These are phyloP conservation scores for Rhadina sibilatrix DNA, from an alignment of 2,113 vertebrate genomes.

Conservation along the genomic window DNA sequence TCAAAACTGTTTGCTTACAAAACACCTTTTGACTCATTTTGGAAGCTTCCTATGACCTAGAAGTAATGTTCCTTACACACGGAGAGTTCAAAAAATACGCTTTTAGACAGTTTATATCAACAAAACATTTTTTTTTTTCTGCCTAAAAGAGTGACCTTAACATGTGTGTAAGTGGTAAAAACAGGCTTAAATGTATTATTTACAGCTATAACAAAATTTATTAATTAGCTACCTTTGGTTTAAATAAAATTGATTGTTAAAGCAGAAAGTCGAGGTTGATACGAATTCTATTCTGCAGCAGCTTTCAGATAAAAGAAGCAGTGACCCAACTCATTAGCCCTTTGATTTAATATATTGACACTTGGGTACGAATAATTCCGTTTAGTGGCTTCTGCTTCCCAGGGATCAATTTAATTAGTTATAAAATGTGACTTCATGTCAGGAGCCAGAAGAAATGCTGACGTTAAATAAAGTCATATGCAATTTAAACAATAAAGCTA, in stretches of 20 bases:
- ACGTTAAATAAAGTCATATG: conserved; percentile 94
- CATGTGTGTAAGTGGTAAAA: conserved; percentile 25
- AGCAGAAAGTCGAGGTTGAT: conserved; percentile 73
- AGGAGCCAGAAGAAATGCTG: conserved; percentile 95
- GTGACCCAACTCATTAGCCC: conserved; percentile 98
- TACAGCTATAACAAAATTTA: conserved; percentile 69
- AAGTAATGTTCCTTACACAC: background rate
- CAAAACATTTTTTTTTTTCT: conserved; percentile 54
- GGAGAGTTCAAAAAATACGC: background rate
- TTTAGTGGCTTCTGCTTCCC: conserved; percentile 92
- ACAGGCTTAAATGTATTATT: conserved; percentile 62
- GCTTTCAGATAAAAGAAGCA: conserved; percentile 93
- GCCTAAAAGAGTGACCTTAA: background rate
- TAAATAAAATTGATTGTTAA: conserved; percentile 79
- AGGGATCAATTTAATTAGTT: conserved; percentile 99
- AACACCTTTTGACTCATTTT: conserved; percentile 68
- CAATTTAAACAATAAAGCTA: conserved; percentile 97
- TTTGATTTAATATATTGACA: conserved; percentile 99
- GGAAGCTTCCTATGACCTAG: conserved; percentile 38
- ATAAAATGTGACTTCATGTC: conserved; percentile 98
- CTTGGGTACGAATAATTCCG: conserved; percentile 97
- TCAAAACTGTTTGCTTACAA: conserved; percentile 60
- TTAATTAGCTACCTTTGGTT: conserved; percentile 73
- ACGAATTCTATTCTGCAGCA: conserved; percentile 79
- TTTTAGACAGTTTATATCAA: conserved; percentile 40